phyloP scores from a whole-genome alignment of 35 echinoderm and acorn worm species.

The Apostichopus japonicus region DNA sequence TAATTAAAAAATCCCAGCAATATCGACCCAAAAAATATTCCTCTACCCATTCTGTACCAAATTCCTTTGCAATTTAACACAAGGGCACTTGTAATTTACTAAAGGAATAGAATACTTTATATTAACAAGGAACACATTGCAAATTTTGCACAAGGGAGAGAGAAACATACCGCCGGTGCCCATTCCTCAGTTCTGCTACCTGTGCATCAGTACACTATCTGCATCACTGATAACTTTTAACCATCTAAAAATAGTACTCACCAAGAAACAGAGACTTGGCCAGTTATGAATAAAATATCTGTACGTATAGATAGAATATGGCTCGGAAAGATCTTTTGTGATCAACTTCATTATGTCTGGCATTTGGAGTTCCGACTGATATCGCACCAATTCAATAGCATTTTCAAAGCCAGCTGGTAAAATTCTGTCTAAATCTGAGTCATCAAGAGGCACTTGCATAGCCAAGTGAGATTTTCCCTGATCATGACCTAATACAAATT shows the following conservation, averaged over 20 bases:
- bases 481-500: conserved; percentile 88
- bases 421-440: conserved; percentile 85
- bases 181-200: no score
- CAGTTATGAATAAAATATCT: conserved; percentile 99
- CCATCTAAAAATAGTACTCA: conserved; percentile 56
- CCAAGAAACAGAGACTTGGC: conserved; percentile 97
- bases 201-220: no score
- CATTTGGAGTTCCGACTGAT: conserved; percentile 99
- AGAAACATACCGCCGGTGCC: no score
- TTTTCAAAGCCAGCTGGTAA: conserved; percentile 45
- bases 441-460: conserved; percentile 72
- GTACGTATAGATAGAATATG: conserved; percentile 99
- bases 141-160: no score
- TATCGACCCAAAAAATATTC: no score
- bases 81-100: no score
- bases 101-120: no score
- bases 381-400: conserved; percentile 73
- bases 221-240: no score
- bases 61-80: no score
- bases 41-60: no score
- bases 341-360: conserved; percentile 96
- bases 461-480: conserved; percentile 59
- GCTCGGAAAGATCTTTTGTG: conserved; percentile 98
- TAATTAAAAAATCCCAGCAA: no score
- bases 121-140: no score